Conservation (phyloP, 2,888 invertebrate genomes). For the Cephus spinipes region DNA sequence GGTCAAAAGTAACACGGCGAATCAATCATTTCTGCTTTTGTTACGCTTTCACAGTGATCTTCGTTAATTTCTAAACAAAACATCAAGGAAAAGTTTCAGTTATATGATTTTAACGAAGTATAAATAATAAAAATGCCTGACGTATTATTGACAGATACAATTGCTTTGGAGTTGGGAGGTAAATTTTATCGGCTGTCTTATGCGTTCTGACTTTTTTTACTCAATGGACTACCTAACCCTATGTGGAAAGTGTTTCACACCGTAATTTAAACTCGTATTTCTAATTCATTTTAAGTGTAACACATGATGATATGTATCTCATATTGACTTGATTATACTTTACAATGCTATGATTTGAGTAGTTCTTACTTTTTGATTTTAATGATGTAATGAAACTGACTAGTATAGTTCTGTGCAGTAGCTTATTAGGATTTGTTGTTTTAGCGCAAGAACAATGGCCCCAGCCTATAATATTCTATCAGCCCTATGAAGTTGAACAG, state of each 20-base stretch:
- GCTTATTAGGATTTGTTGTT: too few species aligned
- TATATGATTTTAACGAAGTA: too few species aligned
- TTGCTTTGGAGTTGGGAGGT: slow-evolving; percentile 47
- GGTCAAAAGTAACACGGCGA: too few species aligned
- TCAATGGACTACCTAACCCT: too few species aligned
- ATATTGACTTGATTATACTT: slow-evolving; percentile 4
- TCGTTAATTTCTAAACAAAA: too few species aligned
- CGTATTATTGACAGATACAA: slow-evolving; percentile 50
- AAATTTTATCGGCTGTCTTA: slow-evolving; percentile 8
- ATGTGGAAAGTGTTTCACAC: too few species aligned
- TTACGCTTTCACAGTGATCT: too few species aligned
- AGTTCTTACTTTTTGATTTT: background rate
- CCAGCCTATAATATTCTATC: slow-evolving; percentile 85
- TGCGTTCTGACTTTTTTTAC: too few species aligned
- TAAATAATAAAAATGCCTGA: slow-evolving; percentile 48
- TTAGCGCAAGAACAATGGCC: slow-evolving; percentile 92
- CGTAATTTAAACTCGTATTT: slow-evolving; percentile 4
- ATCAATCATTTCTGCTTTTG: too few species aligned
- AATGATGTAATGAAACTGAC: too few species aligned
- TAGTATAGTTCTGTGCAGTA: too few species aligned
- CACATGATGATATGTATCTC: slow-evolving; percentile 18
- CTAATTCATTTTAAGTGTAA: slow-evolving; percentile 10
- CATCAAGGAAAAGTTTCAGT: too few species aligned
- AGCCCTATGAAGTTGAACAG: slow-evolving; percentile 93
- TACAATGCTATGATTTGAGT: slow-evolving; percentile 19